Base-by-base conservation (phyloP, 2,888 invertebrate genomes). In the Napeogenes sylphis region DNA sequence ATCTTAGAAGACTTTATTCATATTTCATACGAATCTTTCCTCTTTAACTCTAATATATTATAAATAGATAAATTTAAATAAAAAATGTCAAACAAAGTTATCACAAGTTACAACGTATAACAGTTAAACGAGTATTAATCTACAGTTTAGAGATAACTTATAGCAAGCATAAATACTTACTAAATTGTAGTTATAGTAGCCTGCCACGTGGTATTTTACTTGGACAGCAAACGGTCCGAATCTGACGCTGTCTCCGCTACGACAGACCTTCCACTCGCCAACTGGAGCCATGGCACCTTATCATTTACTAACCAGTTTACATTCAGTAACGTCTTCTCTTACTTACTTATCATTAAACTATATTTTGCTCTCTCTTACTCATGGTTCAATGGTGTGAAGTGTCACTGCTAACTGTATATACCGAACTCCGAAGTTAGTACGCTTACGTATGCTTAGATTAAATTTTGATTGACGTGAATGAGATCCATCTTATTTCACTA, bases 201-300 rank as follows among this genome's bases (percentile, higher is more conserved):
- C 84, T 81, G 80, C 86, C 90, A 90, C 90, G 90, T 90, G 90
- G 80, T 84, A 35, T 73, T 61, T 67, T 68, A 57, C 56, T 58
- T 65, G 67, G 70, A 73, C 74, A 77, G 73, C 67, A 70, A 71
- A 65, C 75, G 69, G 79, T 81, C 84, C 83, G 79, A 70, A 77
- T 80, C 84, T 84, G 84, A 78, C 87, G 85, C 79, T 73, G 70
- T 81, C 79, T 77, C 73, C 75, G 80, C 83, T 83, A 83, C 87
- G 87, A 90, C 89, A 84, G 89, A 73, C 83, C 78, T 72, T 63
- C 55, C 45, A 46, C 60, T 53, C 58, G 55, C 59, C 46, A 61
- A 63, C 64, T 65, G 62, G 59, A 65, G 62, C 64, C 62, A 60
- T 59, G 56, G 65, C 66, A 63, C 65, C 72, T 73, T 75, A 76